Evolutionary conservation across 2,797 vertebrate species (phyloP), one percentile per base, ranked within the genome.

Genomic region (Cyclura pinguis): DNA sequence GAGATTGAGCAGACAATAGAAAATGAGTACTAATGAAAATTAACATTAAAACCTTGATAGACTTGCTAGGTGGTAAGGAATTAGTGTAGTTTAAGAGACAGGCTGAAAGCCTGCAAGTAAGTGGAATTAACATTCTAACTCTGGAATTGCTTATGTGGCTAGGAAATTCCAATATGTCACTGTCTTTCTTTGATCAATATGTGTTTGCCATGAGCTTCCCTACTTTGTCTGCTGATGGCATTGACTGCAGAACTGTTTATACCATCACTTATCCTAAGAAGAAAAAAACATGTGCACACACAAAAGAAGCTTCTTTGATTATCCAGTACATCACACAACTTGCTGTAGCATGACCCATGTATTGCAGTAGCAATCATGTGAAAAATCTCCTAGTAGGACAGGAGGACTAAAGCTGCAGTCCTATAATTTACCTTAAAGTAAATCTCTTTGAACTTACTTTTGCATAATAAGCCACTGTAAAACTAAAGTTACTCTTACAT

Each of bases 211-310:
- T 52, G 59, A 80, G 67, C 29, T 59, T 59, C 55, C 24, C 76
- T 76, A 76, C 18, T 87, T 59, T 42, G n/a, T 38, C 57, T 67
- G 8, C 86, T 87, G 50, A 87, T 67, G 38, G 59, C 81, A 89
- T 76, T 89, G 81, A 76, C 42, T 84, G 42, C 27, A 57, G 12
- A 78, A 64, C 52, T 84, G 29, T 62, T 84, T 77, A 50, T 76
- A 35, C 29, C 38, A 89, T 78, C 57, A 78, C 38, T 87, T 77
- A 87, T 77, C 14, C n/a, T 52, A 47, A 84, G 47, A 7, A 13
- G 42, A 52, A 76, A 20, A 20, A 38, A 18, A 35, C 1, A 72
- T 4, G 35, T 18, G 16, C 1, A 16, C 7, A 78, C 16, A 55
- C 18, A 42, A 18, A 86, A 59, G 10, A 42, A 29, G 22, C 29